Percentiles rank a stretch among this genome's conserved stretches.
These are phyloP conservation scores for Drosophila erecta DNA, from an alignment of 1,140 invertebrate genomes.

Conservation along the genomic window DNA sequence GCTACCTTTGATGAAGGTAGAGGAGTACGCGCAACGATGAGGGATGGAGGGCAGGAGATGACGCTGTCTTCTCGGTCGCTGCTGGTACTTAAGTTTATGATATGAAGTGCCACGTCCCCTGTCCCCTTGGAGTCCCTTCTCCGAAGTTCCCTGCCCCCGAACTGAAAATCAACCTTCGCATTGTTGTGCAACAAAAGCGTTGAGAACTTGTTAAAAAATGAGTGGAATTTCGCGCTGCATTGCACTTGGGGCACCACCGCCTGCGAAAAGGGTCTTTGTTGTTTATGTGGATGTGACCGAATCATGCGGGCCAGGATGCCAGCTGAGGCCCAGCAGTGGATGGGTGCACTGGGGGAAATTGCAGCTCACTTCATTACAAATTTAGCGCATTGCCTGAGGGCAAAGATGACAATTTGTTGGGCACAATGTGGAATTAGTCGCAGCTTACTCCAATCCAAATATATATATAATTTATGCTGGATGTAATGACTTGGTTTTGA, in stretches of 20 bases:
- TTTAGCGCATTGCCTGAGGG: too few relatives aligned
- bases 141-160: not conserved
- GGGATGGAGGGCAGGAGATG: constrained; percentile 24
- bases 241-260: constrained; percentile 61
- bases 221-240: constrained; percentile 80
- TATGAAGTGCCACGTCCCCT: constrained; percentile 55
- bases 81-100: constrained; percentile 58
- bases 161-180: constrained; percentile 59
- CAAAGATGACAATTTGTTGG: not conserved
- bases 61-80: constrained; percentile 26
- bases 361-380: not conserved
- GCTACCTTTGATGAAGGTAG: constrained; percentile 31
- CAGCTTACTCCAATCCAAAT: not conserved
- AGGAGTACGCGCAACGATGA: constrained; percentile 26
- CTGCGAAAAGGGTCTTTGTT: constrained; percentile 25
- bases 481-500: not conserved
- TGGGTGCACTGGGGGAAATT: constrained; percentile 21
- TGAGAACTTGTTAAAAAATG: constrained; percentile 80
- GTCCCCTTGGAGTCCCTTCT: constrained; percentile 1
- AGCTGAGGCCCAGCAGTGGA: constrained; percentile 24
- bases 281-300: constrained; percentile 15
- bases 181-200: constrained; percentile 78
- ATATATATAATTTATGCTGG: not conserved
- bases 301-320: constrained; percentile 28
- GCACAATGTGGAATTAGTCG: not conserved